A percentile compares a stretch with the other conserved stretches of the same genome.
phyloP scores from a whole-genome alignment of 2,113 vertebrate species.

The Trogon surrucura region DNA sequence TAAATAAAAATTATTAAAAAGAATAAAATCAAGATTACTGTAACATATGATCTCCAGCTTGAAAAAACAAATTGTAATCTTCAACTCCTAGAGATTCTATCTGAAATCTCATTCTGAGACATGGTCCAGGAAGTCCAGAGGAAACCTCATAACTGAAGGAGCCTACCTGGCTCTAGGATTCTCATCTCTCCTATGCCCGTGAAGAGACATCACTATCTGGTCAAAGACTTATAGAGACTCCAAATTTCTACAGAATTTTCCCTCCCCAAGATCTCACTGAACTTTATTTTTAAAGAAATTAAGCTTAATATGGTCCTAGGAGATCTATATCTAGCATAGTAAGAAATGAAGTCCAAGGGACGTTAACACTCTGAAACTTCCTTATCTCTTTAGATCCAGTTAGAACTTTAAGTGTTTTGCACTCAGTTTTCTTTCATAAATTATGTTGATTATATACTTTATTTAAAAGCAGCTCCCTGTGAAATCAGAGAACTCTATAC shows the following conservation, averaged over 20 bases:
- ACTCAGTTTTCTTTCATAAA: background rate
- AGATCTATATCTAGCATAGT: background rate
- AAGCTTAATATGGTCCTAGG: background rate
- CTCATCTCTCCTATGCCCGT: background rate
- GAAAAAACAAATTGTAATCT: background rate
- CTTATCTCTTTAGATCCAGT: background rate
- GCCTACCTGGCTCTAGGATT: background rate
- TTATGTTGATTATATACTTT: background rate
- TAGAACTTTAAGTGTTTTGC: background rate
- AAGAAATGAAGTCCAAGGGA: rapidly evolving
- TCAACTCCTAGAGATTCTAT: background rate
- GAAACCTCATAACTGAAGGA: background rate
- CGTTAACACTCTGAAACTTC: background rate
- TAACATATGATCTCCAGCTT: background rate
- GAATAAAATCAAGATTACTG: background rate
- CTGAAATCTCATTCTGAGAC: background rate
- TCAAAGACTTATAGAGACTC: background rate
- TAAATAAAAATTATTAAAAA: background rate
- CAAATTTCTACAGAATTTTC: background rate
- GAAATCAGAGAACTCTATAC: background rate
- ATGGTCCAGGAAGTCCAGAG: background rate
- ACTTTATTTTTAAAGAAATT: background rate
- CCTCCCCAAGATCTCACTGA: background rate
- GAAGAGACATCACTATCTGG: background rate
- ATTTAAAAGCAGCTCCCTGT: background rate